Evolutionary conservation across 2,797 vertebrate genomes (phyloP).

Genomic region (Alcedo atthis): DNA sequence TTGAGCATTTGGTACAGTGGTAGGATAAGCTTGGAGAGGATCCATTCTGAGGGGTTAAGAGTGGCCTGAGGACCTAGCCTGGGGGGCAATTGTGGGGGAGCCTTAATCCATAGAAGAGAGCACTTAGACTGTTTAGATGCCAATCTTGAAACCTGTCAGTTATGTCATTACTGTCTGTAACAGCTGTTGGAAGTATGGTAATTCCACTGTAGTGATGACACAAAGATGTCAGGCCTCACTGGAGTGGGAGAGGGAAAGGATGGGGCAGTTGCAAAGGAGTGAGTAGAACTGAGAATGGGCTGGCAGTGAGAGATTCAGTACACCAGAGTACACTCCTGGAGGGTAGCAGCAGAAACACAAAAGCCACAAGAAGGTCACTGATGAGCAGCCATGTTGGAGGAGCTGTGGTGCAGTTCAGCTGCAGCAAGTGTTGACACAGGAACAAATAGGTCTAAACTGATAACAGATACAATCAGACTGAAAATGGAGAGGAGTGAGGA

Average conservation of each 20-base stretch:
- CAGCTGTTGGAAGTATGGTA: neutral
- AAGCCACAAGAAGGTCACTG: neutral
- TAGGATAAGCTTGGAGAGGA: neutral
- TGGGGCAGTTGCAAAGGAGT: neutral
- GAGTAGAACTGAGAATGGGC: neutral
- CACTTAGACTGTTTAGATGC: neutral
- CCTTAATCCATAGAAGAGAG: neutral
- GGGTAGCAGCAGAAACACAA: neutral
- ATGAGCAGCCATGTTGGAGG: neutral
- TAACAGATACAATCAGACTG: neutral
- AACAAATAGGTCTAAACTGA: neutral
- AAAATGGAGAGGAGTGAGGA: neutral
- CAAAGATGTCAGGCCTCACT: neutral
- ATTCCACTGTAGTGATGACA: neutral
- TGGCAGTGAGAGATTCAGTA: neutral
- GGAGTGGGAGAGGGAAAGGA: rapidly evolving
- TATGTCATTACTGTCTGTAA: neutral
- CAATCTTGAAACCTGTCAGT: neutral
- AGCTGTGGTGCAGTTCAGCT: neutral
- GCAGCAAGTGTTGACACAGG: rapidly evolving
- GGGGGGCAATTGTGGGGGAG: neutral
- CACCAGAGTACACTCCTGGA: neutral
- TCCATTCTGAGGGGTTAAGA: neutral
- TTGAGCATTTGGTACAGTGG: neutral
- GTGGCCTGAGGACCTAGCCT: neutral